Evolutionary conservation across 2,113 vertebrate genomes (phyloP).

Genomic region (Platysteira castanea): DNA sequence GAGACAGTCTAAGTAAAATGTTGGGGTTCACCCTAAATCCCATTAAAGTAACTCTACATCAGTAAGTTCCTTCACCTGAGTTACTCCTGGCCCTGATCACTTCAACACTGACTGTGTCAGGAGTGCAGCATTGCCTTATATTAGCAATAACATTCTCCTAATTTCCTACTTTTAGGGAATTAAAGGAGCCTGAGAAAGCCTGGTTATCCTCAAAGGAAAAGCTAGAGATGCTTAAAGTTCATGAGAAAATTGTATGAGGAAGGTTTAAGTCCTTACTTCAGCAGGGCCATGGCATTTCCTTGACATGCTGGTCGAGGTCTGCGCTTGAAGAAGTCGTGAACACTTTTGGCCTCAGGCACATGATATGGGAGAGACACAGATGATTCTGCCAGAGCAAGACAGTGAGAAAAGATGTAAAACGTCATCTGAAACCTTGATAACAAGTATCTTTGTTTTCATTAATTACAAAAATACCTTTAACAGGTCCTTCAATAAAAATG

Average conservation of each 20-base stretch:
- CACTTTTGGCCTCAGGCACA: slow-evolving; percentile 86
- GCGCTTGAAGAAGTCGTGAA: slow-evolving; percentile 88
- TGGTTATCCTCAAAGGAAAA: not conserved
- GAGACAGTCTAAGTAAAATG: not conserved
- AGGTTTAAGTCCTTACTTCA: slow-evolving; percentile 83
- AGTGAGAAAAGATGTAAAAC: not conserved
- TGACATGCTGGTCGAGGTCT: slow-evolving; percentile 78
- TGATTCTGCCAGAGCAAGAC: slow-evolving; percentile 75
- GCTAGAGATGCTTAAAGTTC: not conserved
- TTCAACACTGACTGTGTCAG: fast-evolving
- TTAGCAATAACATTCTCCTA: not conserved
- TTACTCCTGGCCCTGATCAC: not conserved
- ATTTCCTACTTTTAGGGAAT: not conserved
- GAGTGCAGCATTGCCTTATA: not conserved
- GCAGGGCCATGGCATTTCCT: slow-evolving; percentile 83
- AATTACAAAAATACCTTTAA: not conserved
- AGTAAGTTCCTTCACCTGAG: not conserved
- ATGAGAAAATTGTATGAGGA: not conserved
- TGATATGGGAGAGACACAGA: slow-evolving; percentile 89
- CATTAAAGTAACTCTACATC: not conserved
- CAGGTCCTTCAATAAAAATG: not conserved
- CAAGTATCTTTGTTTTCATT: not conserved
- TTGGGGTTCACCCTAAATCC: not conserved
- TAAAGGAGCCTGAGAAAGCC: not conserved
- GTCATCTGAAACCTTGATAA: not conserved